Base-by-base conservation (phyloP, 2,888 invertebrate species). In the Thecophora atra region DNA sequence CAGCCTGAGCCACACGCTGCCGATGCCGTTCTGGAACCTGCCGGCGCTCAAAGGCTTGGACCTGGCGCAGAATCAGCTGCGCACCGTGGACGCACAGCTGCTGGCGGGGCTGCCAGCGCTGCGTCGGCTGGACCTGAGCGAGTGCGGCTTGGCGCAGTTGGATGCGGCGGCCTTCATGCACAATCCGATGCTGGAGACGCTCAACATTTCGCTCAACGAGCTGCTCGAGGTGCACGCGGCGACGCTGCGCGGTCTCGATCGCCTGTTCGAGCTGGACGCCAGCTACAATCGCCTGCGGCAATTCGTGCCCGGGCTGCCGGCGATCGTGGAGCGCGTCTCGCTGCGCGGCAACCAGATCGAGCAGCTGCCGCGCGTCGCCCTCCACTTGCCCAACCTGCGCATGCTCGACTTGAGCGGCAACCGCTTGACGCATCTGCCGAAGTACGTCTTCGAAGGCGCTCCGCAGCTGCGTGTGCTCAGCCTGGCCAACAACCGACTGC, bases 31-130 rank as follows among this genome's bases (percentile, higher is more conserved):
- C 81, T 95, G 95, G 94, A 93, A 95, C 87, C 87, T 95, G 60
- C 95, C 95, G 0, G 91, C 92, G 8, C 87, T 95, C 4, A 95
- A 95, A 88, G 95, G 95, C 0, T 86, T 96, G 72, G 95, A 96
- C 87, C 86, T 96, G 51, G 92, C 94, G 0, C 88, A 89, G 72
- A 96, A 96, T 81, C 91, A 90, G 75, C 92, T 94, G 78, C 89
- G 91, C 74, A 89, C 90, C 24, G 83, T 96, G 21, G 93, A 93
- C 80, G 90, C 92, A 0, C 89, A 91, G 71, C 85, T 94, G n/a
- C 84, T 95, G 51, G 90, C 90, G 13, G 94, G 94, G 76, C 84
- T 94, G 67, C 94, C 94, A 21, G 92, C 92, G 0, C 84, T 95
- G 64, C 87, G 95, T 73, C 90, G 92, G 74, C 87, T 96, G 17